phyloP scores from a whole-genome alignment of 1,140 invertebrate genomes.

The Anagrus nilaparvatae region DNA sequence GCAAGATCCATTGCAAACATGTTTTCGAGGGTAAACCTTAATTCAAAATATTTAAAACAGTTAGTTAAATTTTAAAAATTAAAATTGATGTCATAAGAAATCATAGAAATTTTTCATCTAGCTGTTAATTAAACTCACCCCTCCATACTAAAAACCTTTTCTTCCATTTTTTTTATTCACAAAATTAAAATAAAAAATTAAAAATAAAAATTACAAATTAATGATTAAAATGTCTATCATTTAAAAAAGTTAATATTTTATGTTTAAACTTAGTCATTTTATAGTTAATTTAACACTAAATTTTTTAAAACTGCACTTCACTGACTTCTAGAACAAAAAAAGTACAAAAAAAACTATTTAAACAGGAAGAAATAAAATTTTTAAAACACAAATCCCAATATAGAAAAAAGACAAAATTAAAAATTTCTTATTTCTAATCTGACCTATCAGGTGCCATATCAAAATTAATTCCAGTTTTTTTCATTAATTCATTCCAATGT shows the following conservation, averaged over 20 bases:
- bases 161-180: slow-evolving; percentile 9
- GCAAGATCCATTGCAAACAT: slow-evolving; percentile 87
- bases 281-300: no score
- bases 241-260: no score
- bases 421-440: slow-evolving; percentile 14
- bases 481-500: slow-evolving; percentile 83
- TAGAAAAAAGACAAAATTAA: neutral
- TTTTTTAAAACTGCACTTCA: neutral
- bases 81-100: neutral
- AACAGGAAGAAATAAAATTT: slow-evolving; percentile 1
- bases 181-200: no score
- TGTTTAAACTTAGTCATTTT: no score
- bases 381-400: neutral
- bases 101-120: neutral
- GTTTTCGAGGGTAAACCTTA: slow-evolving; percentile 72
- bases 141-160: slow-evolving; percentile 14
- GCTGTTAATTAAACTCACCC: slow-evolving; percentile 20
- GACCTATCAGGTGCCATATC: slow-evolving; percentile 71
- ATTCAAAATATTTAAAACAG: neutral
- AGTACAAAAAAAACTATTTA: slow-evolving; percentile 1
- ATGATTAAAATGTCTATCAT: no score
- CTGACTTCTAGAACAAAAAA: no score
- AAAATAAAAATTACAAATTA: no score
- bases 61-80: neutral
- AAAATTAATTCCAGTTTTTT: slow-evolving; percentile 72